A percentile compares a stretch with the other conserved stretches of the same genome.
Evolutionary conservation across 2,113 vertebrate species (phyloP).

Genomic region (Nibea albiflora): DNA sequence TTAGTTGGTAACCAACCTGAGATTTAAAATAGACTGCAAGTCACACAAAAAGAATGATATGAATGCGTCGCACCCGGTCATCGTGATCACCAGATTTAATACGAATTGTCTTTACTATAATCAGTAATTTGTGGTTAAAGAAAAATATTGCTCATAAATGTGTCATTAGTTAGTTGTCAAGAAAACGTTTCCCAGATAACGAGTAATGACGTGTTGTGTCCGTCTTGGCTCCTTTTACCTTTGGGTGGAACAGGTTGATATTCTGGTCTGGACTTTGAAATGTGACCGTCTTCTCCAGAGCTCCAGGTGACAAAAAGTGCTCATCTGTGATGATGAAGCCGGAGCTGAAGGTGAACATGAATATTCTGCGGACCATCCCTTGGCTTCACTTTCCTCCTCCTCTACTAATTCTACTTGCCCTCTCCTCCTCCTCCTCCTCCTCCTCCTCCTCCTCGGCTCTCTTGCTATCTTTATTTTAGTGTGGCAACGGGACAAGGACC

Average conservation of each 20-base stretch:
- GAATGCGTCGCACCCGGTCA: constrained; percentile 5
- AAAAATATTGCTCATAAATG: constrained; percentile 48
- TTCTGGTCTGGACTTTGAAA: constrained; percentile 73
- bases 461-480: constrained; percentile 81
- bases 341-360: constrained; percentile 68
- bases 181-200: constrained; percentile 32
- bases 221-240: constrained; percentile 35
- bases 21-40: constrained; percentile 37
- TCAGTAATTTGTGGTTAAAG: constrained; percentile 42
- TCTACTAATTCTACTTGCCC: constrained; percentile 26
- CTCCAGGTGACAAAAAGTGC: constrained; percentile 74
- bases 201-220: constrained; percentile 9
- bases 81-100: constrained; percentile 5
- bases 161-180: constrained; percentile 43
- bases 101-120: constrained; percentile 4
- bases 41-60: constrained; percentile 23
- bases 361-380: constrained; percentile 58
- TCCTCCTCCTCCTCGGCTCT: constrained; percentile 31
- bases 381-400: constrained; percentile 53
- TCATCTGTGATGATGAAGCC: constrained; percentile 57
- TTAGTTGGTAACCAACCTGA: constrained; percentile 37
- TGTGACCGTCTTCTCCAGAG: constrained; percentile 54
- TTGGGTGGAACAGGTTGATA: constrained; percentile 34
- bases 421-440: constrained; percentile 34
- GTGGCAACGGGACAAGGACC: constrained; percentile 93